Conservation (phyloP, 2,888 invertebrate genomes). For the Ophion ventricosus region DNA sequence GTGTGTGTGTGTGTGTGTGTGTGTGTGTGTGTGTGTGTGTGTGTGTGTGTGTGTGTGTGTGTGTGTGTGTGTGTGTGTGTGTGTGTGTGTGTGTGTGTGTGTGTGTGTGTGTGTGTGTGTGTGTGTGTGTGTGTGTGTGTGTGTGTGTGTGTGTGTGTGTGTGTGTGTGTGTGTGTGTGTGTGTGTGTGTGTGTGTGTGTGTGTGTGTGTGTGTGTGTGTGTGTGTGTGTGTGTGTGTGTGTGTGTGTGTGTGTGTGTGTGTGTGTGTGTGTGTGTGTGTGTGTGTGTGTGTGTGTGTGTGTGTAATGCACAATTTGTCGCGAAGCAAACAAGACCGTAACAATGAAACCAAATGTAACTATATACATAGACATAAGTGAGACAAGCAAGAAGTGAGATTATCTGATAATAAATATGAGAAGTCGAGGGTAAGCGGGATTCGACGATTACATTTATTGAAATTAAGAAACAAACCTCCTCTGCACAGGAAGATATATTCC, state of each 20-base stretch:
- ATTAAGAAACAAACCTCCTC: neutral
- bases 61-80: constrained; percentile 5
- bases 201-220: constrained; percentile 1
- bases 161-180: constrained; percentile 1
- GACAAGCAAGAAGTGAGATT: constrained; percentile 59
- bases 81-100: neutral
- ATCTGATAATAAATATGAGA: constrained; percentile 55
- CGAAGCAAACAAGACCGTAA: constrained; percentile 6
- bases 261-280: neutral
- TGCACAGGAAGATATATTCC: neutral
- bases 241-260: constrained; percentile 2
- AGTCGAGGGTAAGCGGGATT: constrained; percentile 46
- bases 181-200: neutral
- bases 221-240: neutral
- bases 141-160: neutral
- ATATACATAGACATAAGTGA: constrained; percentile 44
- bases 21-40: constrained; percentile 3
- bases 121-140: neutral
- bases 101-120: neutral
- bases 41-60: too few species aligned
- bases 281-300: constrained; percentile 2
- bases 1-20: too few species aligned
- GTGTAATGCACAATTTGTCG: constrained; percentile 6
- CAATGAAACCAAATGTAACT: constrained; percentile 21
- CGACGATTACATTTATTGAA: neutral